Conservation (phyloP, 2,113 vertebrate species). For the Odontesthes bonariensis region DNA sequence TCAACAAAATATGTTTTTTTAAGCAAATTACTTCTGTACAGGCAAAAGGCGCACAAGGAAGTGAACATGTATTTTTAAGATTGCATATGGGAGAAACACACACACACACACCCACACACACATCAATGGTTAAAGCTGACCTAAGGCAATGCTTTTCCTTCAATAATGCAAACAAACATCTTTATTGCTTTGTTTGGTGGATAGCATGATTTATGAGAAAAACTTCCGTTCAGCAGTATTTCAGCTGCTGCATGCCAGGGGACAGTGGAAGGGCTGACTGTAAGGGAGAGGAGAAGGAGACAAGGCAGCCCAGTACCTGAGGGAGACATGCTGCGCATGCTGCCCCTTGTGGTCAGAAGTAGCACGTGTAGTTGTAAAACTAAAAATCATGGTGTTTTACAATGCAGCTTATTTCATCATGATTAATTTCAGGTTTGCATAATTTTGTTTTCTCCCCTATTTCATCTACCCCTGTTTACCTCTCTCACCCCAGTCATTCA, state of each 20-base stretch:
- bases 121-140: constrained; percentile 67
- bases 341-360: constrained; percentile 66
- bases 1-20: constrained; percentile 59
- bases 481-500: constrained; percentile 40
- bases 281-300: constrained; percentile 44
- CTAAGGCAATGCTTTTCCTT: constrained; percentile 70
- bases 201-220: constrained; percentile 92
- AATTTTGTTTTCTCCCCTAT: constrained; percentile 18
- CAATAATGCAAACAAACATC: constrained; percentile 84
- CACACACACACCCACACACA: constrained; percentile 33
- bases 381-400: constrained; percentile 17
- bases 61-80: constrained; percentile 61
- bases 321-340: constrained; percentile 35
- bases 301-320: constrained; percentile 24
- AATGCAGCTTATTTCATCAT: constrained; percentile 34
- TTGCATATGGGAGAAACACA: constrained; percentile 18
- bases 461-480: constrained; percentile 10
- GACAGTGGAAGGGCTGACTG: constrained; percentile 69
- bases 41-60: constrained; percentile 38
- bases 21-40: constrained; percentile 48
- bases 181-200: constrained; percentile 85
- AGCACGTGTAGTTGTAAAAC: constrained; percentile 23
- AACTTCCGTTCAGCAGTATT: constrained; percentile 90
- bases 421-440: constrained; percentile 42
- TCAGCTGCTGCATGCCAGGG: constrained; percentile 78